A percentile compares a stretch with the other conserved stretches of the same genome.
Evolutionary conservation across 1,140 invertebrate genomes (phyloP).

Genomic region (Drosophila lowei): DNA sequence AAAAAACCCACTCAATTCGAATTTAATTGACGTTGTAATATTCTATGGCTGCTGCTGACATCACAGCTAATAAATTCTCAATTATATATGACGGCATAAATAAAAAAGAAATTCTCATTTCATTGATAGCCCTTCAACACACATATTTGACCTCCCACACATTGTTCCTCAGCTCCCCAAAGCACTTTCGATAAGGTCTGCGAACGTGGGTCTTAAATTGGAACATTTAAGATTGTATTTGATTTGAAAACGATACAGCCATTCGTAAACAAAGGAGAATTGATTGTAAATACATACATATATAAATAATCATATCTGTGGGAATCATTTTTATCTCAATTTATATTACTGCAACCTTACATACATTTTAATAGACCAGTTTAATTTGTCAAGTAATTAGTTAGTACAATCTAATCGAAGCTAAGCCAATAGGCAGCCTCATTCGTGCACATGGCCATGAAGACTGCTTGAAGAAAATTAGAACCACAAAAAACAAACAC

Average conservation of each 20-base stretch:
- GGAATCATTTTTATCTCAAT: too few species aligned
- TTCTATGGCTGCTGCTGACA: slow-evolving; percentile 58
- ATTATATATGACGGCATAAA: slow-evolving; percentile 41
- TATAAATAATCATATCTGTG: too few species aligned
- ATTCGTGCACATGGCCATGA: too few species aligned
- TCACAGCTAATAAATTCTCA: slow-evolving; percentile 64
- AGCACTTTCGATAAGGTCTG: slow-evolving; percentile 20
- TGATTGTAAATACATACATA: too few species aligned
- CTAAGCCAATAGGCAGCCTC: too few species aligned
- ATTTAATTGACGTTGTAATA: slow-evolving; percentile 44
- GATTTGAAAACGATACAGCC: slow-evolving; percentile 15
- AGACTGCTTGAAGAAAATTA: too few species aligned
- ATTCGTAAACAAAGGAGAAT: neutral
- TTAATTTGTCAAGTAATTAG: slow-evolving; percentile 36
- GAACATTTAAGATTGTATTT: slow-evolving; percentile 1
- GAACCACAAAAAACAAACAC: slow-evolving; percentile 30
- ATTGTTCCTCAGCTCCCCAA: slow-evolving; percentile 7
- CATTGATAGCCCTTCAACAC: slow-evolving; percentile 40
- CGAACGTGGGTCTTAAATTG: slow-evolving; percentile 12
- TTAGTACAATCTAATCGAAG: too few species aligned
- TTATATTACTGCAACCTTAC: neutral
- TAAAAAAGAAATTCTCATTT: slow-evolving; percentile 6
- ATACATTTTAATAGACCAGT: slow-evolving; percentile 13
- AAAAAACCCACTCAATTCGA: slow-evolving; percentile 24
- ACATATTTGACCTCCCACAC: slow-evolving; percentile 41